Base-by-base conservation (phyloP, 2,113 vertebrate genomes). In the Odocoileus hemionus region DNA sequence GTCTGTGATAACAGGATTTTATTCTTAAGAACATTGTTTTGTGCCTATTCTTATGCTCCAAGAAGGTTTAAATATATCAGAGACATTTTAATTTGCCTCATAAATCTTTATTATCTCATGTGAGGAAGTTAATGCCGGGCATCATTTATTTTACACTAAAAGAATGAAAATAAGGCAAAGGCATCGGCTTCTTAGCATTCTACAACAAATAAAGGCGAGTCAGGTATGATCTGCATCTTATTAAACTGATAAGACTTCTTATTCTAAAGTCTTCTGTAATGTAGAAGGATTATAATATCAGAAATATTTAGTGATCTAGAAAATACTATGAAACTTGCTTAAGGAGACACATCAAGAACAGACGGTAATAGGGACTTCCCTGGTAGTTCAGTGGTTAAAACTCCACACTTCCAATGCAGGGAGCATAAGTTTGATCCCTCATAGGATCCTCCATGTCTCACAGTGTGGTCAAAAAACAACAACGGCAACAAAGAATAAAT, bases 71-170 rank as follows among this genome's bases (percentile, higher is more conserved):
- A 96, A 67, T 78, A 82, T 85, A 82, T 96, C 79, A 52, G 52
- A 92, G 70, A 92, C 8, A 64, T 89, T 94, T 97, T 94, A 96
- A 97, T 96, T 92, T 79, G 30, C n/a, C 57, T 83, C 89, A 95
- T 97, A 95, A 93, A 83, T 97, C 88, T 96, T 86, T 94, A 95
- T 97, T 97, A 93, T 93, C 33, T 16, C 30, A 80, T 92, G 28
- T 85, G 45, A 91, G 55, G 91, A 94, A 96, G 89, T 88, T 60
- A 92, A 90, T 93, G 39, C 21, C 39, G 82, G 57, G 16, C 17
- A 76, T 95, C 92, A 88, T 92, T 97, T 91, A 92, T 96, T 96
- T 96, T 90, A 92, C 47, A 86, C 76, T 45, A 70, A 70, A 91
- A 93, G 61, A 74, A 55, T 91, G 91, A 57, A 76, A 86, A 93